Evolutionary conservation across 2,113 vertebrate genomes (phyloP), one percentile per base, ranked within the genome.

Genomic region (Panthera leo): DNA sequence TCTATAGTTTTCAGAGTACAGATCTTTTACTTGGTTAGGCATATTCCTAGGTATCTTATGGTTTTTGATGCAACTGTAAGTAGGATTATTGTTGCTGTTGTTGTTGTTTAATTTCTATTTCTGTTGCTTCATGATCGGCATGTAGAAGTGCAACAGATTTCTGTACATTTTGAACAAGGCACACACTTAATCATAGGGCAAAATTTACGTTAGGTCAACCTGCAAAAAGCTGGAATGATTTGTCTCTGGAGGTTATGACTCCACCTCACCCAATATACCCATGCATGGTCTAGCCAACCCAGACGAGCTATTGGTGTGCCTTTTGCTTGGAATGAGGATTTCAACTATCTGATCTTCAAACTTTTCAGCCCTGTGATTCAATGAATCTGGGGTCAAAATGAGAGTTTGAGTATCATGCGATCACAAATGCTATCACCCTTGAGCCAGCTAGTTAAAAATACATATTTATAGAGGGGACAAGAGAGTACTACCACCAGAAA

Each of bases 381-480:
- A 1, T 53, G 53, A 88, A 29, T 80, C 9, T 53, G 18, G 91
- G 9, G 25, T 39, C 76, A 34, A 87, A 76, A n/a, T 13, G 25
- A 39, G 15, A 13, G 4, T 34, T 31, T 14, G 68, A 71, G 13
- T 23, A 14, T 27, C 23, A 19, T 15, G 1, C 39, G 70, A 76
- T 31, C 71, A 68, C 29, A 29, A 53, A n/a, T 11, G 10, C 1
- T 18, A 63, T 12, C 5, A 21, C 12, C 23, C 11, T 45, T 58
- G 45, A 95, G 14, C 34, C 71, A 73, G 51, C 5, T n/a, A 34
- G 14, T 78, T 85, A 31, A 92, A 94, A 83, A 75, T 11, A 34
- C 9, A 34, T 27, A 3, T 75, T 68, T 19, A 29, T 7, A 3
- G 1, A 39, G 4, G 1, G 23, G 34, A 48, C 7, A 10, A 36